These are phyloP conservation scores for Neodon shergylaensis DNA, from an alignment of 2,113 vertebrate species.

Conservation along the genomic window DNA sequence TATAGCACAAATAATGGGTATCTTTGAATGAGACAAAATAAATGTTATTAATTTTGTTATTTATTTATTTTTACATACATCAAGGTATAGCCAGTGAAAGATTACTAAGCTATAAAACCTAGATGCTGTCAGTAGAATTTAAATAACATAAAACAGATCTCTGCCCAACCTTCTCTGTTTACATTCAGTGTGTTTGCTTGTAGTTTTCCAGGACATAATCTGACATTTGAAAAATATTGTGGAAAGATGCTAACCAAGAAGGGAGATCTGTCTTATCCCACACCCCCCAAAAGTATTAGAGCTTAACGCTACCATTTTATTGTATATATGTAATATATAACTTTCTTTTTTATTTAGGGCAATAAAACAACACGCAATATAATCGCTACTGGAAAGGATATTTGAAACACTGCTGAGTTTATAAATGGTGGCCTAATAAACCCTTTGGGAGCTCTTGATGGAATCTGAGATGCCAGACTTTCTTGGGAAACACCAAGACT, in stretches of 20 bases:
- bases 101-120: constrained; percentile 43
- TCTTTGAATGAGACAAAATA: constrained; percentile 80
- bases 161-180: constrained; percentile 54
- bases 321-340: neutral
- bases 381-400: neutral
- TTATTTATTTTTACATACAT: constrained; percentile 77
- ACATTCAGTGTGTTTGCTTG: neutral
- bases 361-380: neutral
- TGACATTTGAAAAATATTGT: constrained; percentile 41
- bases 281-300: no score
- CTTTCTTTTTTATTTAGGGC: neutral
- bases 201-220: constrained; percentile 15
- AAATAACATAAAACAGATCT: constrained; percentile 56
- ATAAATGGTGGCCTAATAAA: neutral
- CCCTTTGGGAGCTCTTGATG: neutral
- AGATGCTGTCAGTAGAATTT: constrained; percentile 58
- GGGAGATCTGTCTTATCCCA: neutral
- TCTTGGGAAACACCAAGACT: neutral
- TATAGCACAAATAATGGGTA: constrained; percentile 53
- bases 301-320: neutral
- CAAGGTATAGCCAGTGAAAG: constrained; percentile 39
- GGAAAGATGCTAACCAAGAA: constrained; percentile 4
- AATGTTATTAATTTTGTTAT: constrained; percentile 75
- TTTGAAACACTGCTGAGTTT: neutral
- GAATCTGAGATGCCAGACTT: neutral